phyloP scores from a whole-genome alignment of 2,888 invertebrate species.

The Tenodera sinensis region DNA sequence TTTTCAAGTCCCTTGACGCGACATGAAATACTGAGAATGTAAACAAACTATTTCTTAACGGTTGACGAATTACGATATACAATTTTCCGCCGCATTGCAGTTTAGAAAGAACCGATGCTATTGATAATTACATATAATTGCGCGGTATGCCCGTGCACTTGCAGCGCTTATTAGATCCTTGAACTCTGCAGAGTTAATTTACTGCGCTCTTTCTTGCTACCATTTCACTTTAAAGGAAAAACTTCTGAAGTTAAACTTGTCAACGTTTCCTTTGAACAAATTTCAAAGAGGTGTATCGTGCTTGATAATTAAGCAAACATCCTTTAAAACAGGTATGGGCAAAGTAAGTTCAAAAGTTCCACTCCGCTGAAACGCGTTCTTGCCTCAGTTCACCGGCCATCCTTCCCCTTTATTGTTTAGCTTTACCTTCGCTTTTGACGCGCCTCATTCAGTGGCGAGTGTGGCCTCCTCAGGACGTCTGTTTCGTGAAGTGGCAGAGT shows the following conservation, averaged over 20 bases:
- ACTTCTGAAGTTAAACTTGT: background rate
- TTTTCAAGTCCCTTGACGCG: background rate
- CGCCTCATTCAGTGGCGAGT: too few species aligned
- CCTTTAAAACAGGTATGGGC: too few species aligned
- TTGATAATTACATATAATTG: background rate
- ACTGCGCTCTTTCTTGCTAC: background rate
- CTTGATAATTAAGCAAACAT: too few species aligned
- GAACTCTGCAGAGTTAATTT: background rate
- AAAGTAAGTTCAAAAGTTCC: too few species aligned
- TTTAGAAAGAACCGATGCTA: background rate
- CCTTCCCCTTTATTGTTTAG: too few species aligned
- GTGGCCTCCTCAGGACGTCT: too few species aligned
- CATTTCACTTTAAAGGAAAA: background rate
- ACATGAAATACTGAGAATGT: background rate
- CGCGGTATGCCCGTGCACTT: background rate
- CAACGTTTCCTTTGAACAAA: too few species aligned
- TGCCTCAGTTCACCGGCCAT: too few species aligned
- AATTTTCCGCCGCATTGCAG: background rate
- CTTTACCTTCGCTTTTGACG: too few species aligned
- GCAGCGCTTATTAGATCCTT: background rate
- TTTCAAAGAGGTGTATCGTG: too few species aligned
- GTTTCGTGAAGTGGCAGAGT: too few species aligned
- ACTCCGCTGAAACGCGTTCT: too few species aligned
- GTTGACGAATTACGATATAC: background rate
- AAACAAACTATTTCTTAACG: background rate